A percentile compares a stretch with the other conserved stretches of the same genome.
These are phyloP conservation scores for Aphaenogaster rudis DNA, from an alignment of 1,140 invertebrate species.

Conservation along the genomic window DNA sequence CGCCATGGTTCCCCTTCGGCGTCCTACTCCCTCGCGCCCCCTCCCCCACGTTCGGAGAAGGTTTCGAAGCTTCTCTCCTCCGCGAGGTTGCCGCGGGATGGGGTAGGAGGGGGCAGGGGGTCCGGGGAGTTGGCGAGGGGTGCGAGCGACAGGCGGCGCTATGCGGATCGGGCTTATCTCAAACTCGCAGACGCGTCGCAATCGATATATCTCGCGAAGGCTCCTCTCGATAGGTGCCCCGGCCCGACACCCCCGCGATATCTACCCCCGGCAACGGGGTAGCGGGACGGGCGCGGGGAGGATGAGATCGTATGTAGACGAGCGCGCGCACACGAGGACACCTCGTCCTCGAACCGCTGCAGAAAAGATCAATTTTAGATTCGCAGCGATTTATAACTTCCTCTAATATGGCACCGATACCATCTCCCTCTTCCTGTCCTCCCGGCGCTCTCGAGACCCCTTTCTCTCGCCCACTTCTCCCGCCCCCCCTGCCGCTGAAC, in stretches of 20 bases:
- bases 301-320: constrained; percentile 79
- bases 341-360: constrained; percentile 71
- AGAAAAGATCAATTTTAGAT: constrained; percentile 88
- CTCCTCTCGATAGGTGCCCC: constrained; percentile 77
- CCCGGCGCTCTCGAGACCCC: constrained; percentile 84
- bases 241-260: constrained; percentile 54
- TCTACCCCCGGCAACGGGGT: constrained; percentile 36
- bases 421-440: constrained; percentile 73
- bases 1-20: constrained; percentile 30
- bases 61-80: constrained; percentile 48
- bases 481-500: constrained; percentile 23
- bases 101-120: not conserved
- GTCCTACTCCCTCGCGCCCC: not conserved
- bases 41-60: constrained; percentile 13
- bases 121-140: constrained; percentile 10
- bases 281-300: constrained; percentile 39
- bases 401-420: constrained; percentile 87
- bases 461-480: constrained; percentile 71
- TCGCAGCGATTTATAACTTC: constrained; percentile 87
- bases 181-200: constrained; percentile 85
- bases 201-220: constrained; percentile 83
- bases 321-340: constrained; percentile 49
- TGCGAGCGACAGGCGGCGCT: constrained; percentile 73
- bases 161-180: constrained; percentile 84
- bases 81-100: constrained; percentile 4